phyloP scores from a whole-genome alignment of 2,113 vertebrate genomes.

The Onychorhynchus coronatus region DNA sequence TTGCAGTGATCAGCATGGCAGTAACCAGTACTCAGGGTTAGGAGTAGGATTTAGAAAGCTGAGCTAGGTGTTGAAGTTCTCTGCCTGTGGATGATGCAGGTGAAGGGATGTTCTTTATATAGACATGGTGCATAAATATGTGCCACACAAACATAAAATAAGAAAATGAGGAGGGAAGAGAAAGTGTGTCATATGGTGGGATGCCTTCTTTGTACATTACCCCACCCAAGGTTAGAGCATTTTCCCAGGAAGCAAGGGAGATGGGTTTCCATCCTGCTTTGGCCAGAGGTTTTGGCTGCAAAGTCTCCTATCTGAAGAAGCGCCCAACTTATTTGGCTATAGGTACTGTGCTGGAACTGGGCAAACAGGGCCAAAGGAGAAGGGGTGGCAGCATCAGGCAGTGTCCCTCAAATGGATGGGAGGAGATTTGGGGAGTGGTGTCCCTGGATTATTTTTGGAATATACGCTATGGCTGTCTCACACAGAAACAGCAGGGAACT shows the following conservation, averaged over 20 bases:
- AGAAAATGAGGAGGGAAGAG: not conserved
- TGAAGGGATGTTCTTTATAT: not conserved
- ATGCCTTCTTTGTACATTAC: not conserved
- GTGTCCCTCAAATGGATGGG: not conserved
- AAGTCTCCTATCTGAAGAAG: not conserved
- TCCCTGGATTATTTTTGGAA: not conserved
- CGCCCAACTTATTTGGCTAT: fast-evolving
- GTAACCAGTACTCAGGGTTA: not conserved
- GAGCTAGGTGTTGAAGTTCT: not conserved
- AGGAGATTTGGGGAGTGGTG: not conserved
- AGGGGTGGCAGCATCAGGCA: not conserved
- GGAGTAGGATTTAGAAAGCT: not conserved
- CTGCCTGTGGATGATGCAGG: not conserved
- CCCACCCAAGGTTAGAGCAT: not conserved
- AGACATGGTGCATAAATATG: not conserved
- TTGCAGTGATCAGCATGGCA: not conserved
- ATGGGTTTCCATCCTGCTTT: not conserved
- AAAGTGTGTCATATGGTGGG: not conserved
- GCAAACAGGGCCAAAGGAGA: not conserved
- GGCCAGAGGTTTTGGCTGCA: not conserved
- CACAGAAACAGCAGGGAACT: not conserved
- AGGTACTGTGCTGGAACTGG: not conserved
- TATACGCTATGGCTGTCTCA: not conserved
- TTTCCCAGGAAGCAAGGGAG: not conserved
- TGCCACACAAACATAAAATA: not conserved